A percentile compares a stretch with the other conserved stretches of the same genome.
These are phyloP conservation scores for Leucophenga montana DNA, from an alignment of 2,888 invertebrate species.

Conservation along the genomic window DNA sequence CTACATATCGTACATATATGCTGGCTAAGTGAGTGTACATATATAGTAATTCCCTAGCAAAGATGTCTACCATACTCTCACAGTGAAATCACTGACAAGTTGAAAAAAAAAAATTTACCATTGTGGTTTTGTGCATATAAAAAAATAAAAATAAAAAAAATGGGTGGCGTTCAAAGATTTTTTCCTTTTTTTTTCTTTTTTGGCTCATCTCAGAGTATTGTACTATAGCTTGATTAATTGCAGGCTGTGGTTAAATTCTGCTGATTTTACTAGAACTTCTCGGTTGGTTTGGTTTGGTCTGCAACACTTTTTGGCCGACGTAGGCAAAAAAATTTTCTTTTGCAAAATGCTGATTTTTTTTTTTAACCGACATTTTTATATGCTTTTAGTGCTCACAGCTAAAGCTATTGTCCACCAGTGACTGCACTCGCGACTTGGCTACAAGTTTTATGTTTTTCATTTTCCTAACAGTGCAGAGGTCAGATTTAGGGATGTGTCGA, in stretches of 20 bases:
- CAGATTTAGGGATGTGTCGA: too few species aligned
- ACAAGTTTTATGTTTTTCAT: constrained; percentile 15
- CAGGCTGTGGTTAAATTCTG: constrained; percentile 52
- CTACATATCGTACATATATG: neutral
- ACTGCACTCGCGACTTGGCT: constrained; percentile 17
- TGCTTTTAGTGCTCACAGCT: neutral
- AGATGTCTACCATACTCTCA: neutral
- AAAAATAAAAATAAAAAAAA: constrained; percentile 7
- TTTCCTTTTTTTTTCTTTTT: constrained; percentile 19
- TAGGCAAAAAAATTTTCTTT: constrained; percentile 50
- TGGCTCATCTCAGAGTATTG: constrained; percentile 28
- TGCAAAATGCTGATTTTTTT: neutral
- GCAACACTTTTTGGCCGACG: constrained; percentile 39
- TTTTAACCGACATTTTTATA: neutral
- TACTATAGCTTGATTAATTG: constrained; percentile 59
- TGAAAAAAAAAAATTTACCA: neutral
- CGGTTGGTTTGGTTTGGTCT: constrained; percentile 29
- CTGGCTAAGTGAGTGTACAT: too few species aligned
- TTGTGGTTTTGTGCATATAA: constrained; percentile 5
- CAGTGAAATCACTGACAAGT: constrained; percentile 4
- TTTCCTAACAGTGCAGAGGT: neutral
- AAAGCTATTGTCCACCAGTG: too few species aligned
- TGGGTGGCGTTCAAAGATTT: constrained; percentile 2
- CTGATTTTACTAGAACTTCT: constrained; percentile 47
- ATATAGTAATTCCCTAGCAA: too few species aligned